Conservation (phyloP, 2,888 invertebrate genomes). For the Penaeus monodon region DNA sequence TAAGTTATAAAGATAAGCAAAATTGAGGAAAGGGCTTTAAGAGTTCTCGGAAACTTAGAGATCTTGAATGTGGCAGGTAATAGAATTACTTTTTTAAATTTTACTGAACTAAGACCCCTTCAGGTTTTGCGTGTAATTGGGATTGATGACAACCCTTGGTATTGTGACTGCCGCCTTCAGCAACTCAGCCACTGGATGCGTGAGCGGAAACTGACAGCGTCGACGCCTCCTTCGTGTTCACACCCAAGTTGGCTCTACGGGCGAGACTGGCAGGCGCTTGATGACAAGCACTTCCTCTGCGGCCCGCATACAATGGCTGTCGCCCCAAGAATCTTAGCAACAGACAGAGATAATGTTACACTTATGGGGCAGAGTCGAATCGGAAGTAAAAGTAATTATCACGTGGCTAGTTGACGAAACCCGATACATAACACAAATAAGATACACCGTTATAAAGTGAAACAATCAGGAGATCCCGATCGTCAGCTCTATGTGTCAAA, state of each 20-base stretch:
- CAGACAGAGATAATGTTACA: slow-evolving; percentile 81
- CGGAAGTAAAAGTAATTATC: slow-evolving; percentile 80
- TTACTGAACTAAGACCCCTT: too few relatives aligned
- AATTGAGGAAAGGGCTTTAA: too few relatives aligned
- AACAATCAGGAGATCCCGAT: slow-evolving; percentile 22
- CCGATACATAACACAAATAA: slow-evolving; percentile 1
- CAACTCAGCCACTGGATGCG: slow-evolving; percentile 72
- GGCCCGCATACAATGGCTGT: slow-evolving; percentile 76
- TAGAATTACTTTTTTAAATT: too few relatives aligned
- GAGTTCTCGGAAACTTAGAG: too few relatives aligned
- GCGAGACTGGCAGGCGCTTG: slow-evolving; percentile 44
- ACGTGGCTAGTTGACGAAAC: slow-evolving; percentile 65
- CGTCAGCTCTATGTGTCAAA: slow-evolving; percentile 67
- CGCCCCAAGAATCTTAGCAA: slow-evolving; percentile 73
- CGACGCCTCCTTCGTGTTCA: slow-evolving; percentile 66
- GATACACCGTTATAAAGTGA: slow-evolving; percentile 13
- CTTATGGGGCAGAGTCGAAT: slow-evolving; percentile 80
- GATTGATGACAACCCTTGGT: slow-evolving; percentile 79
- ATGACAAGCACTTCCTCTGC: slow-evolving; percentile 83
- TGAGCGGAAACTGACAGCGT: slow-evolving; percentile 65
- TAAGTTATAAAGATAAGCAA: too few relatives aligned
- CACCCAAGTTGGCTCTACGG: slow-evolving; percentile 61
- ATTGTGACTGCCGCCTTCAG: slow-evolving; percentile 82
- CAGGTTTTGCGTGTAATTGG: too few relatives aligned
- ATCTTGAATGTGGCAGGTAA: too few relatives aligned